phyloP scores from a whole-genome alignment of 2,797 vertebrate genomes.

The Arctocebus calabarensis region DNA sequence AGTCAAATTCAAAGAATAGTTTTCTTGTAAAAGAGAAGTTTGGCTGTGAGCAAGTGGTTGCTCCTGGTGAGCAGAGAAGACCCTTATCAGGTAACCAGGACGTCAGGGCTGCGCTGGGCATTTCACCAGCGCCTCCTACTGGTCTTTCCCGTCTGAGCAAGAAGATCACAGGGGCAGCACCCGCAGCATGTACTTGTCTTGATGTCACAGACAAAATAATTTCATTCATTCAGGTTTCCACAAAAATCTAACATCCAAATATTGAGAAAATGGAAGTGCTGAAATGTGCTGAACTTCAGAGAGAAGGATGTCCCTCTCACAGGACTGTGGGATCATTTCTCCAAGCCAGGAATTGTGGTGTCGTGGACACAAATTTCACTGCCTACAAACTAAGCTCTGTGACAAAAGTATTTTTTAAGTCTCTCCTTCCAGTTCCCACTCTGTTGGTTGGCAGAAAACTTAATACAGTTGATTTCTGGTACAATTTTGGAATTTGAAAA shows the following conservation, averaged over 20 bases:
- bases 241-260: neutral
- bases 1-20: neutral
- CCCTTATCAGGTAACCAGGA: neutral
- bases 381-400: neutral
- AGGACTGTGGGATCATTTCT: neutral
- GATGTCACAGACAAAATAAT: neutral
- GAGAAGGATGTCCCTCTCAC: neutral
- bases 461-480: neutral
- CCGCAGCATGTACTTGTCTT: neutral
- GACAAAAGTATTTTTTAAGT: neutral
- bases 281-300: neutral
- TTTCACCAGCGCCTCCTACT: neutral
- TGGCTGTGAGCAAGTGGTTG: neutral
- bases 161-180: neutral
- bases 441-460: neutral
- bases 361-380: neutral
- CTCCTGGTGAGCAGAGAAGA: neutral
- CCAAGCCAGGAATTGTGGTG: neutral
- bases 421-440: neutral
- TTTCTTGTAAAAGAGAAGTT: neutral
- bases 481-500: too few relatives aligned
- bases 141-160: neutral
- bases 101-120: accelerated
- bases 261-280: neutral
- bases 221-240: neutral